phyloP scores from a whole-genome alignment of 2,113 vertebrate genomes.

The Chitala chitala region DNA sequence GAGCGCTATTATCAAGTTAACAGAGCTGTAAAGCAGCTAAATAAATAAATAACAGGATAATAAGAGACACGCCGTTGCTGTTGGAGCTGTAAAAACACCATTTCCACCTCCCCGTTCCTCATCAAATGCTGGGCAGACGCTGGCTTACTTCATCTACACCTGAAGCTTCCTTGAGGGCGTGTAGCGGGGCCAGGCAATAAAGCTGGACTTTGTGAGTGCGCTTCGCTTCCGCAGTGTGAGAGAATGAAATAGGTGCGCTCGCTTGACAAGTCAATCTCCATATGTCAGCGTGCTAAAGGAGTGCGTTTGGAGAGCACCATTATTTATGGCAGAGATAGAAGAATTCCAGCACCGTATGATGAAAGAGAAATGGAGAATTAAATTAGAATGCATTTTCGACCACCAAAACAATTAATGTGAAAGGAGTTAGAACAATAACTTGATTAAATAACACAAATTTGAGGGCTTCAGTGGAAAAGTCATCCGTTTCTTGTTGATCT shows the following conservation, averaged over 20 bases:
- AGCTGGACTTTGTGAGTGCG: not conserved
- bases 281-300: not conserved
- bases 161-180: not conserved
- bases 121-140: slow-evolving; percentile 2
- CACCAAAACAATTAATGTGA: too few relatives aligned
- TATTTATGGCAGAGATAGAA: not conserved
- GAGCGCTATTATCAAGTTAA: not conserved
- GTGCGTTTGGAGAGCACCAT: not conserved
- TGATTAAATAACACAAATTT: not conserved
- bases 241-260: not conserved
- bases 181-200: not conserved
- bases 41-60: not conserved
- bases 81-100: not conserved
- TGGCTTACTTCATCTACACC: not conserved
- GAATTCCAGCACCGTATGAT: too few relatives aligned
- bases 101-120: not conserved
- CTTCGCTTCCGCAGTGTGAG: not conserved
- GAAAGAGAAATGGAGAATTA: too few relatives aligned
- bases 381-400: not conserved
- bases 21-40: not conserved
- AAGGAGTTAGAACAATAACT: not conserved
- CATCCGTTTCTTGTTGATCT: too few relatives aligned
- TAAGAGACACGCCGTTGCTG: slow-evolving; percentile 3
- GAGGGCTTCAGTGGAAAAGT: too few relatives aligned
- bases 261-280: not conserved